Percentiles rank a stretch among this genome's conserved stretches.
Conservation (phyloP, 1,140 invertebrate species). For the Monochamus saltuarius region DNA sequence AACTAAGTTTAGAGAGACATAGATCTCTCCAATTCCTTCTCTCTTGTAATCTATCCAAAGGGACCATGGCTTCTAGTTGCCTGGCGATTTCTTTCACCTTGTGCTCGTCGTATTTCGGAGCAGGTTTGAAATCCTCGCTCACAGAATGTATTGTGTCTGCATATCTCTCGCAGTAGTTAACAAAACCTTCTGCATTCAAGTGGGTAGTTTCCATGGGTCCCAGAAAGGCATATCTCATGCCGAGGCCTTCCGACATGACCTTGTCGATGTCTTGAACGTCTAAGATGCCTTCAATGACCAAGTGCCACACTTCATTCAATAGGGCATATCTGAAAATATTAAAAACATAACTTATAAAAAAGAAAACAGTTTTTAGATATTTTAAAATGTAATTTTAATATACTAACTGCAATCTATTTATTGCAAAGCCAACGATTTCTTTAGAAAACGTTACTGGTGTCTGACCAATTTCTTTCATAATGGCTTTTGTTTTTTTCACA, state of each 20-base stretch:
- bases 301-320: conserved; percentile 87
- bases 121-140: conserved; percentile 72
- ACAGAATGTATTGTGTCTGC: conserved; percentile 76
- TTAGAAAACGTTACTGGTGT: conserved; percentile 80
- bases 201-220: conserved; percentile 93
- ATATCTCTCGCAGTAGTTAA: conserved; percentile 74
- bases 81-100: conserved; percentile 62
- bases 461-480: conserved; percentile 90
- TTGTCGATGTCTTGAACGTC: conserved; percentile 87
- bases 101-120: conserved; percentile 71
- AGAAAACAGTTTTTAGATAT: neutral
- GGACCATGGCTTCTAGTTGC: conserved; percentile 72
- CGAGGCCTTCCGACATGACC: conserved; percentile 92
- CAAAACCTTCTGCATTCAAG: conserved; percentile 88
- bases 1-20: conserved; percentile 77
- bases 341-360: neutral
- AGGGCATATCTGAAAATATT: conserved; percentile 76
- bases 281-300: conserved; percentile 82
- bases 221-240: conserved; percentile 92
- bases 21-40: conserved; percentile 81
- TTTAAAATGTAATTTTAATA: neutral
- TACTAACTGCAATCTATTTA: conserved; percentile 89
- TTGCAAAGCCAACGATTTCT: conserved; percentile 89
- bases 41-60: conserved; percentile 72
- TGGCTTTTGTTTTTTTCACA: conserved; percentile 57